A percentile compares a stretch with the other conserved stretches of the same genome.
Evolutionary conservation across 2,888 invertebrate genomes (phyloP).

Genomic region (Chymomyza procnemis): DNA sequence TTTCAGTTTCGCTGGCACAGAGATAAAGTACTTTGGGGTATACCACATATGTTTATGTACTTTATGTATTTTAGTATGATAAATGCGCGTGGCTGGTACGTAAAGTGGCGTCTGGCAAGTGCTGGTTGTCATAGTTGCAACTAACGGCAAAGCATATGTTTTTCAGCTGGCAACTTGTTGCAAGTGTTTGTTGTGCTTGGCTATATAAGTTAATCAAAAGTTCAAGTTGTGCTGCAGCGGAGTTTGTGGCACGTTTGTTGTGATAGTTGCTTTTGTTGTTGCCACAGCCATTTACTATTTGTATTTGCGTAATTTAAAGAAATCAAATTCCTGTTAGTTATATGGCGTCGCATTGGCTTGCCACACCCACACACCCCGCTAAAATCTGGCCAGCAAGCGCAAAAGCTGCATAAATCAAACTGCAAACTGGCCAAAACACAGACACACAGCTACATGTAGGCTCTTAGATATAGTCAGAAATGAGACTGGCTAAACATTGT

Average conservation of each 20-base stretch:
- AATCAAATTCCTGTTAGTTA: conserved; percentile 62
- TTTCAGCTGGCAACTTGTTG: neutral
- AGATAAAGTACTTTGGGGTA: neutral
- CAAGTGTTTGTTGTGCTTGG: conserved; percentile 11
- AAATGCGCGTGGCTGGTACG: conserved; percentile 48
- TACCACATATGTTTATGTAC: neutral
- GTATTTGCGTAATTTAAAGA: conserved; percentile 69
- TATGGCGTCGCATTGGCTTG: conserved; percentile 11
- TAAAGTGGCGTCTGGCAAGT: conserved; percentile 54
- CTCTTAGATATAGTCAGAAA: neutral
- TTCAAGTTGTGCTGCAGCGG: conserved; percentile 49
- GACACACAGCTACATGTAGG: conserved; percentile 2
- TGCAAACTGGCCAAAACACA: conserved; percentile 48
- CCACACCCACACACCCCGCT: conserved; percentile 3
- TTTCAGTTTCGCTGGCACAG: conserved; percentile 24
- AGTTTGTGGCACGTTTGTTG: conserved; percentile 9
- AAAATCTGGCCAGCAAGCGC: conserved; percentile 23
- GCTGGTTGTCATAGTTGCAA: conserved; percentile 18
- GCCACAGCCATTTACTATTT: conserved; percentile 17
- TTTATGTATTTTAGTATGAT: conserved; percentile 28
- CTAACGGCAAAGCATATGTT: conserved; percentile 26
- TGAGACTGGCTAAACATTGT: conserved; percentile 5
- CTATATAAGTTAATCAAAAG: conserved; percentile 70
- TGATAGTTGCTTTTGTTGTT: conserved; percentile 12
- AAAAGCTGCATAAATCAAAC: conserved; percentile 62